Percentiles rank a stretch among this genome's conserved stretches.
Conservation (phyloP, 2,888 invertebrate species). For the Mesoligia furuncula region DNA sequence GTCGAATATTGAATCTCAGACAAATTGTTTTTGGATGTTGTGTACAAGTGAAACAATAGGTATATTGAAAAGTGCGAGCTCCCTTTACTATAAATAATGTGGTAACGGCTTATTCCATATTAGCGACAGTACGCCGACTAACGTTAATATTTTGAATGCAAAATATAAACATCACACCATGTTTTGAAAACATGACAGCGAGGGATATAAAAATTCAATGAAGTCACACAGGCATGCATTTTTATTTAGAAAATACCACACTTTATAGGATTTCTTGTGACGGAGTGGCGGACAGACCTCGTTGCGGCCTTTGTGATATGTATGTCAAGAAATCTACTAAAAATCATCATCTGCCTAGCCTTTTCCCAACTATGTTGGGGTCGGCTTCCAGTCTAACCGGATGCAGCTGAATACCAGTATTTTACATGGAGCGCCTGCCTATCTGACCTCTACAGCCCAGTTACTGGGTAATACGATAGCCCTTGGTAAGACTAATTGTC, state of each 20-base stretch:
- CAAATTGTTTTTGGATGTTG: neutral
- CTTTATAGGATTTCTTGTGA: neutral
- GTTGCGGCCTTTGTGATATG: too few species aligned
- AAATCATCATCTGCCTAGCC: too few species aligned
- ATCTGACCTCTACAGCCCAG: too few species aligned
- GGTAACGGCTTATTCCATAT: neutral
- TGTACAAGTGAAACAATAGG: constrained; percentile 1
- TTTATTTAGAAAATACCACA: constrained; percentile 26
- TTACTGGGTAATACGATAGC: too few species aligned
- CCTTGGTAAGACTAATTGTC: too few species aligned
- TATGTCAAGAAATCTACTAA: too few species aligned
- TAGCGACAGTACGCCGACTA: neutral
- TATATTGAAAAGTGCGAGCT: constrained; percentile 15
- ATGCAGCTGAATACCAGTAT: too few species aligned
- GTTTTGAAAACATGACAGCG: constrained; percentile 38
- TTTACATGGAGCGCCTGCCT: too few species aligned
- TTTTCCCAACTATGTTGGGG: too few species aligned
- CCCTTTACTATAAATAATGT: neutral
- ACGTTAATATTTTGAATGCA: constrained; percentile 42
- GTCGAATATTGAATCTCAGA: neutral
- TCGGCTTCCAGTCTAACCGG: too few species aligned
- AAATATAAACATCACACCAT: constrained; percentile 31
- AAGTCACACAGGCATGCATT: neutral
- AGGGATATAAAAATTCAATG: constrained; percentile 8
- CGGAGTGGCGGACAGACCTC: too few species aligned